Evolutionary conservation across 2,797 vertebrate genomes (phyloP).

Genomic region (Petrocephalus schoutedeni): DNA sequence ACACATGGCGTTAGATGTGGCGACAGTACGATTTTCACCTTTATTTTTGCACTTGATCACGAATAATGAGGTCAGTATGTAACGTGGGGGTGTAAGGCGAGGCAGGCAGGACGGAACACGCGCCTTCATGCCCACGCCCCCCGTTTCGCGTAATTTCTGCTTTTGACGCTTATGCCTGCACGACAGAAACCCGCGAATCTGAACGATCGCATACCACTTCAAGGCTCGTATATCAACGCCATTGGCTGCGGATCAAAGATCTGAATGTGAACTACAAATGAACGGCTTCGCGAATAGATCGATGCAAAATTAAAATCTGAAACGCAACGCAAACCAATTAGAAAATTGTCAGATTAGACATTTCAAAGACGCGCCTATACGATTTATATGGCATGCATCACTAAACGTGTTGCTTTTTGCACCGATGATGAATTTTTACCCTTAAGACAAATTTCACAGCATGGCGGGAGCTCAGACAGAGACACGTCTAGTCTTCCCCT

Average conservation of each 20-base stretch:
- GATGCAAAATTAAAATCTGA: background rate
- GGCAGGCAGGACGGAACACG: background rate
- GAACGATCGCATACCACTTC: background rate
- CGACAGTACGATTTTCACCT: background rate
- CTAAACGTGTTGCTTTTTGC: background rate
- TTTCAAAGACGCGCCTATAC: background rate
- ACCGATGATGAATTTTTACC: background rate
- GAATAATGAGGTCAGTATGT: background rate
- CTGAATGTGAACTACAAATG: background rate
- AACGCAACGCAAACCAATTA: background rate
- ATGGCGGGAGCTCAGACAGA: background rate
- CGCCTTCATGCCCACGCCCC: background rate
- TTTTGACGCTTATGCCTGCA: background rate
- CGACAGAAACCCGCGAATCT: background rate
- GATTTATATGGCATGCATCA: background rate
- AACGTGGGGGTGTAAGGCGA: background rate
- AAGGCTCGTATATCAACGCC: background rate
- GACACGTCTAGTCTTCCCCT: slow-evolving; percentile 5
- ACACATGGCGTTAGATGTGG: background rate
- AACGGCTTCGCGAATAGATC: background rate
- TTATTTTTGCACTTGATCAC: background rate
- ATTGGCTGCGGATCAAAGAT: background rate
- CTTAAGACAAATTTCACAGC: background rate
- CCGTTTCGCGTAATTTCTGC: background rate
- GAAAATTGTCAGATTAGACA: background rate